Percentiles rank a stretch among this genome's conserved stretches.
These are phyloP conservation scores for Dissostichus mawsoni DNA, from an alignment of 2,113 vertebrate species.

Conservation along the genomic window DNA sequence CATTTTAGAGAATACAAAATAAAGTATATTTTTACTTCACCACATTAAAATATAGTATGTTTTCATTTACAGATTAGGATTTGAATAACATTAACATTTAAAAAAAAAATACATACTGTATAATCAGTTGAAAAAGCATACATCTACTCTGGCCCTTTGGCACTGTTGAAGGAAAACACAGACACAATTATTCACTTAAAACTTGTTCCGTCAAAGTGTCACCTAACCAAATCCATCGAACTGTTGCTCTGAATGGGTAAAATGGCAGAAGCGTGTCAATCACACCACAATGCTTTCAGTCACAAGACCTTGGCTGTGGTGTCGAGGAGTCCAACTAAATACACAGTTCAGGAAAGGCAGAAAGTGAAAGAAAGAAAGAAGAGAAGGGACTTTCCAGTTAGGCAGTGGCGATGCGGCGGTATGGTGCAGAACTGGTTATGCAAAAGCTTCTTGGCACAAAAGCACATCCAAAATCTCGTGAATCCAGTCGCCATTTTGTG, in stretches of 20 bases:
- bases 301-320: constrained; percentile 26
- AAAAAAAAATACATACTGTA: too few relatives aligned
- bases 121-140: too few relatives aligned
- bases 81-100: too few relatives aligned
- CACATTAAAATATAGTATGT: too few relatives aligned
- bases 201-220: not conserved
- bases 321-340: constrained; percentile 11
- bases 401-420: fast-evolving
- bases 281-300: constrained; percentile 10
- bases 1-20: too few relatives aligned
- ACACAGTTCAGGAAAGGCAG: not conserved
- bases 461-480: not conserved
- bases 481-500: constrained; percentile 33
- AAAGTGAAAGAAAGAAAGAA: constrained; percentile 72
- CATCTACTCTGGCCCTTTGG: not conserved
- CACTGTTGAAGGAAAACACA: not conserved
- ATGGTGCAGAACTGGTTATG: constrained; percentile 9
- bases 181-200: not conserved
- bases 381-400: constrained; percentile 45
- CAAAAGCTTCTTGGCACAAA: fast-evolving
- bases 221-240: not conserved
- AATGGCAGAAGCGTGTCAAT: not conserved
- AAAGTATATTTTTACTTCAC: too few relatives aligned
- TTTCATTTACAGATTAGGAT: too few relatives aligned
- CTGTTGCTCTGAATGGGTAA: not conserved